Percentiles rank a stretch among this genome's conserved stretches.
These are phyloP conservation scores for Galleria mellonella DNA, from an alignment of 1,140 invertebrate genomes.

Conservation along the genomic window DNA sequence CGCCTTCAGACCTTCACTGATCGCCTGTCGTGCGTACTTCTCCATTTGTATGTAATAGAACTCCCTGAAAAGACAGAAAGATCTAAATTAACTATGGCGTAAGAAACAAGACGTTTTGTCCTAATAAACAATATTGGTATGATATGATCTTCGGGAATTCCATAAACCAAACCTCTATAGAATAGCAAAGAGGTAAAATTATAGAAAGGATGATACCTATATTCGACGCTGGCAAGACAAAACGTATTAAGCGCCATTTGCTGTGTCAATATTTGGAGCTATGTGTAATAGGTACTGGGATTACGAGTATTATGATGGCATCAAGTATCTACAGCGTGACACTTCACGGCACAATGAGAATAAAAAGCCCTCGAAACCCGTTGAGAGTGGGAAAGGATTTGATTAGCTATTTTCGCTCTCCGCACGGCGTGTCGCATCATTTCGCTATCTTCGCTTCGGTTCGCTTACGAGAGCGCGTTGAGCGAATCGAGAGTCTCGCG, in stretches of 20 bases:
- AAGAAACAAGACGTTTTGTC: too few species aligned
- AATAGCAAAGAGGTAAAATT: too few species aligned
- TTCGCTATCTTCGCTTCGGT: constrained; percentile 60
- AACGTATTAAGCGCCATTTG: too few species aligned
- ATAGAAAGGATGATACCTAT: too few species aligned
- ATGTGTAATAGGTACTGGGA: constrained; percentile 1
- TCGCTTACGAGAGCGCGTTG: constrained; percentile 51
- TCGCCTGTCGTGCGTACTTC: constrained; percentile 98
- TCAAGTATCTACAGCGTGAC: constrained; percentile 37
- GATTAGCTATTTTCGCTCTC: constrained; percentile 68
- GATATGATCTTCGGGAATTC: too few species aligned
- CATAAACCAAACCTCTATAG: too few species aligned
- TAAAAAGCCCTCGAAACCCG: constrained; percentile 57
- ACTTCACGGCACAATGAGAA: constrained; percentile 63
- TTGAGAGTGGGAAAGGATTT: constrained; percentile 62
- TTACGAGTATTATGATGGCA: background rate
- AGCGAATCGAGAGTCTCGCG: constrained; percentile 61
- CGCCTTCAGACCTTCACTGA: constrained; percentile 96
- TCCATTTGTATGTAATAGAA: constrained; percentile 99
- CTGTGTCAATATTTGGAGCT: too few species aligned
- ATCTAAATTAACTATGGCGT: too few species aligned
- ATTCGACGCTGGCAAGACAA: too few species aligned
- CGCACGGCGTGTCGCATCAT: constrained; percentile 39
- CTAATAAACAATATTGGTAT: too few species aligned
- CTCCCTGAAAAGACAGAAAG: constrained; percentile 85